Evolutionary conservation across 1,140 invertebrate species (phyloP), one percentile per base, ranked within the genome.

Genomic region (Papilio aristodemus): DNA sequence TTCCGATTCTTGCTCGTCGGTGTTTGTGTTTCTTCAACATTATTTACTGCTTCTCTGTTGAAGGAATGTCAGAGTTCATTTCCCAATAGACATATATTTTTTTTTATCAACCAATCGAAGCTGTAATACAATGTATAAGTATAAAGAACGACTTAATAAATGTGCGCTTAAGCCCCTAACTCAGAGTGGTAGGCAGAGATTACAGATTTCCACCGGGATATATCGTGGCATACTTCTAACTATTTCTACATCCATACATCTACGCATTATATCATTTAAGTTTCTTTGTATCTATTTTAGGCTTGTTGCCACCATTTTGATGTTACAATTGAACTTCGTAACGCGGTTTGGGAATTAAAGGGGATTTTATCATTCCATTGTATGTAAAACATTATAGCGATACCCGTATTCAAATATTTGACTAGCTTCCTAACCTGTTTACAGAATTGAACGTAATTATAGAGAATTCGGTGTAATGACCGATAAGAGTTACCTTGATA

Each of bases 1-100:
- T 57, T 63, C 2, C 76, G 73, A 13, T 77, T 72, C 5, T 2
- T 43, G 2, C 14, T 37, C 0, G 9, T 64, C 17, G 59, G 14
- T 22, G 60, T 37, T 25, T 39, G 60, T 6, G 60, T 36, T 27
- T 64, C 62, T 9, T 64, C 62, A 1, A 9, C 19, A n/a, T 22
- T 14, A 4, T 10, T 36, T 2, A 22, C 59, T 25, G 62, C 22
- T 14, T 64, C 62, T 17, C 62, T 64, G 36, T 13, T 32, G 5
- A 59, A 27, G 25, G 25, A 9, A 54, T 57, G 10, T 32, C n/a
- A 43, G 7, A 14, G 39, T 43, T n/a, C 2, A 6, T 32, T 32
- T 32, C 27, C 2, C 27, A 32, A 32, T 6, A 32, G 27, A 2
- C 27, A 32, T 32, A n/a, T n/a, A 32, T 32, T 32, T 32, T 32